Base-by-base conservation (phyloP, 1,140 invertebrate species). In the Popillia japonica region DNA sequence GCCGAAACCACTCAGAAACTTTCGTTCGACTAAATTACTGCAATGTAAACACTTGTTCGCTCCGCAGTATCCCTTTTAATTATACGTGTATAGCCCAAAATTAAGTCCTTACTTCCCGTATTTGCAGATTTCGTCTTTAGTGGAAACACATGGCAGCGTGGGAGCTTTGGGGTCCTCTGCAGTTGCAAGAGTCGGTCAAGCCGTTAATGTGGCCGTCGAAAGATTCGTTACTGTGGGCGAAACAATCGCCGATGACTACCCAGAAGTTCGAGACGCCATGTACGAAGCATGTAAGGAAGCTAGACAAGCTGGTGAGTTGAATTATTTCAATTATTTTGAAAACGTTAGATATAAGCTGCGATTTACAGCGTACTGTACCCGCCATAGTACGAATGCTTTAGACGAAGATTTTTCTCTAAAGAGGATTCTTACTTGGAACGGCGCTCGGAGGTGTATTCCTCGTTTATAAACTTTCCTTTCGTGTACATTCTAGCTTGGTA, bases 201-300 rank as follows among this genome's bases (percentile, higher is more conserved):
- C 96, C 11, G 96, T 99, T 42, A 97, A 97, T 87, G 91, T 98
- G 82, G 97, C 98, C 17, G 97, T 99, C 68, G 98, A 99, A 86
- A 90, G 98, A 79, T 99, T 99, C 90, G 97, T 99, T 76, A 95
- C 96, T 3, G 97, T 99, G 77, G 98, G 98, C 40, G 98, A 99
- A 88, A 96, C 97, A 79, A 99, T 99, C 85, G 98, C 97, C 34
- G 96, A 98, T 88, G 97, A 99, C 90, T 99, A 99, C 90, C 93
- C 94, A 11, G 98, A 99, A 87, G 97, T 99, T 81, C 94, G 96
- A 81, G 92, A 94, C 83, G 97, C 98, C 84, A 99, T 99, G 97
- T 98, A 97, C 86, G 95, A 98, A 82, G 97, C 98, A 7, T 99
- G 98, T 88, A 96, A 96, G 85, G 98, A 99, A 85, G 98, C 98